phyloP scores from a whole-genome alignment of 2,113 vertebrate genomes.

The Syngnathus typhle region DNA sequence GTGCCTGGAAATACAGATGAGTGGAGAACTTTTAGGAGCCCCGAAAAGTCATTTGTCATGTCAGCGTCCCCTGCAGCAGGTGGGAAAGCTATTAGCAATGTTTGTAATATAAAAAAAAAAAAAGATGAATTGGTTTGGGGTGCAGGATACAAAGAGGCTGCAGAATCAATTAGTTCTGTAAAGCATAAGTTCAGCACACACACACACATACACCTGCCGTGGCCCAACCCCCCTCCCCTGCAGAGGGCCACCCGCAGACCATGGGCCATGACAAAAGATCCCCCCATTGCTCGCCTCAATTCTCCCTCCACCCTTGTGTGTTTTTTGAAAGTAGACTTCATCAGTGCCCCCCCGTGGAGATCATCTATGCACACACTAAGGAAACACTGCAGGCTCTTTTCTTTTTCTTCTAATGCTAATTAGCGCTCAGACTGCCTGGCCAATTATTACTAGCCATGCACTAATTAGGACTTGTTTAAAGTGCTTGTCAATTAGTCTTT shows the following conservation, averaged over 20 bases:
- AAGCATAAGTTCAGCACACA: constrained; percentile 37
- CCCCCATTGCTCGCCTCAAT: constrained; percentile 36
- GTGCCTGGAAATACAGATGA: not conserved
- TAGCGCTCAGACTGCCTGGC: constrained; percentile 81
- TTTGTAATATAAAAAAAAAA: constrained; percentile 6
- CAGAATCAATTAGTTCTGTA: constrained; percentile 61
- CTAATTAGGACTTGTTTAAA: constrained; percentile 87
- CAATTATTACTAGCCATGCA: constrained; percentile 83
- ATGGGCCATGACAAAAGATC: constrained; percentile 75
- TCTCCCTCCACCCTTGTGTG: constrained; percentile 35
- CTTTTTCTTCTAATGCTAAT: constrained; percentile 71
- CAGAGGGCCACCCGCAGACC: constrained; percentile 82
- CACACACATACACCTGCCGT: constrained; percentile 49
- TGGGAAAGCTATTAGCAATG: constrained; percentile 49
- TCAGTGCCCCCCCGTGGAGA: constrained; percentile 75
- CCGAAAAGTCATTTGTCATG: constrained; percentile 36
- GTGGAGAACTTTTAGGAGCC: constrained; percentile 1
- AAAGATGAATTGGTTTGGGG: constrained; percentile 28
- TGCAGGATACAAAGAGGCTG: constrained; percentile 42
- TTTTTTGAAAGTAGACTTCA: constrained; percentile 77
- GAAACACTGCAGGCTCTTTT: constrained; percentile 53
- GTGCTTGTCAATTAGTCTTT: constrained; percentile 78
- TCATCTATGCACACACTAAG: constrained; percentile 76
- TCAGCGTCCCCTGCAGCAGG: constrained; percentile 46
- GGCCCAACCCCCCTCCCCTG: constrained; percentile 74